Evolutionary conservation across 2,888 invertebrate species (phyloP).

Genomic region (Macrophya alboannulata): DNA sequence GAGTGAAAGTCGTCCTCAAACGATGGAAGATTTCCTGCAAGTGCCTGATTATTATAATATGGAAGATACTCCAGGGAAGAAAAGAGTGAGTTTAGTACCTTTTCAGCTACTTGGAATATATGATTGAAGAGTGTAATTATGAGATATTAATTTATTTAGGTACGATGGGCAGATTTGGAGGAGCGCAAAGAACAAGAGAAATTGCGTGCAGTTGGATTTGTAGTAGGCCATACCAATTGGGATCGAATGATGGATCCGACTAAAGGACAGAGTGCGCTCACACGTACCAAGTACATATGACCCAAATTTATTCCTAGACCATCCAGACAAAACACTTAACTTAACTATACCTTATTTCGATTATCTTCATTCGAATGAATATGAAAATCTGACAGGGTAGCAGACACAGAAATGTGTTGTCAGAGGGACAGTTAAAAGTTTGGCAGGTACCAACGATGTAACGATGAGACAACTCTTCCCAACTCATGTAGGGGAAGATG

Average conservation of each 20-base stretch:
- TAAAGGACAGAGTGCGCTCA: constrained; percentile 93
- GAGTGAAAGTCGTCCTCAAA: constrained; percentile 83
- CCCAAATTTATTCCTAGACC: constrained; percentile 62
- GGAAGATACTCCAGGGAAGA: constrained; percentile 88
- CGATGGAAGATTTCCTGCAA: constrained; percentile 97
- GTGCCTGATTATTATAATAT: constrained; percentile 87
- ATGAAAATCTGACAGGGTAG: neutral
- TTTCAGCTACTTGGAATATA: neutral
- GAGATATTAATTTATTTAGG: constrained; percentile 82
- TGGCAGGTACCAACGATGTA: constrained; percentile 38
- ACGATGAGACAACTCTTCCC: constrained; percentile 12
- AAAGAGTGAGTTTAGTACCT: constrained; percentile 87
- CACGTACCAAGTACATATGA: constrained; percentile 95
- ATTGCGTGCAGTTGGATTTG: constrained; percentile 97
- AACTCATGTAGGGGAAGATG: neutral
- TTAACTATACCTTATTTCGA: constrained; percentile 4
- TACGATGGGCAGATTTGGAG: constrained; percentile 99
- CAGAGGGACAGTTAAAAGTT: neutral
- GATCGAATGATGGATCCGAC: constrained; percentile 96
- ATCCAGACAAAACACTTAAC: constrained; percentile 62
- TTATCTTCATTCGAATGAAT: constrained; percentile 28
- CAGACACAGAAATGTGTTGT: constrained; percentile 10
- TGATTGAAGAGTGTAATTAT: neutral
- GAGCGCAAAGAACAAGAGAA: constrained; percentile 95
- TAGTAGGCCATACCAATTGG: constrained; percentile 99